These are phyloP conservation scores for Hippocampus abdominalis DNA, from an alignment of 2,113 vertebrate genomes.

Conservation along the genomic window DNA sequence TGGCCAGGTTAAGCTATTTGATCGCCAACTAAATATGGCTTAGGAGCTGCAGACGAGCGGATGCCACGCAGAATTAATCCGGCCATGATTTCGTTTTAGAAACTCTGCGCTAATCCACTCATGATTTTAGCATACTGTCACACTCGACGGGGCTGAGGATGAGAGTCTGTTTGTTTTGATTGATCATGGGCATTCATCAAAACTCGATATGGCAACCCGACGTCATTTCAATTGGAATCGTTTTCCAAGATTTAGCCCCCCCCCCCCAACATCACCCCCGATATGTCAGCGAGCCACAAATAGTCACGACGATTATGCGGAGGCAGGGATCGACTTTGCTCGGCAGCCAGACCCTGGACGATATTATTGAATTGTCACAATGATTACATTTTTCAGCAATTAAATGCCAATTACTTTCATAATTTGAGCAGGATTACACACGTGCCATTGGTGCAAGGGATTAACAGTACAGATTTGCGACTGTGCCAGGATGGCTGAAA, in stretches of 20 bases:
- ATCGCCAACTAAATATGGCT: conserved; percentile 71
- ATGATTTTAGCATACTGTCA: conserved; percentile 57
- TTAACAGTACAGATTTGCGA: not conserved
- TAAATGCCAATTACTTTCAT: conserved; percentile 5
- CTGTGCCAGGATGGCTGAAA: not conserved
- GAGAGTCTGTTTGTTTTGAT: conserved; percentile 12
- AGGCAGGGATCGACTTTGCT: not conserved
- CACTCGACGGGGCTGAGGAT: not conserved
- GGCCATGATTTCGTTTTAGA: conserved; percentile 59
- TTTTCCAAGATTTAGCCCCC: not conserved
- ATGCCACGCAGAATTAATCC: conserved; percentile 65
- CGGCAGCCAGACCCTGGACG: not conserved
- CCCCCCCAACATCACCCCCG: too few species aligned
- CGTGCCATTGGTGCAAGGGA: conserved; percentile 1
- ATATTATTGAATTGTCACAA: not conserved
- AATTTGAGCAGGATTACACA: conserved; percentile 6
- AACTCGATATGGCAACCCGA: not conserved
- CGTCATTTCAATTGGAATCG: not conserved
- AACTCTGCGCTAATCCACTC: conserved; percentile 61
- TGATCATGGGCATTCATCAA: conserved; percentile 15
- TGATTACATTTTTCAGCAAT: not conserved
- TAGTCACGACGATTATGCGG: not conserved
- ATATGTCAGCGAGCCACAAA: not conserved
- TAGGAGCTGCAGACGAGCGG: conserved; percentile 55
- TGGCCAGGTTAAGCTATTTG: conserved; percentile 67